A percentile compares a stretch with the other conserved stretches of the same genome.
These are phyloP conservation scores for Chaitophorus viminalis DNA, from an alignment of 2,888 invertebrate species.

Conservation along the genomic window DNA sequence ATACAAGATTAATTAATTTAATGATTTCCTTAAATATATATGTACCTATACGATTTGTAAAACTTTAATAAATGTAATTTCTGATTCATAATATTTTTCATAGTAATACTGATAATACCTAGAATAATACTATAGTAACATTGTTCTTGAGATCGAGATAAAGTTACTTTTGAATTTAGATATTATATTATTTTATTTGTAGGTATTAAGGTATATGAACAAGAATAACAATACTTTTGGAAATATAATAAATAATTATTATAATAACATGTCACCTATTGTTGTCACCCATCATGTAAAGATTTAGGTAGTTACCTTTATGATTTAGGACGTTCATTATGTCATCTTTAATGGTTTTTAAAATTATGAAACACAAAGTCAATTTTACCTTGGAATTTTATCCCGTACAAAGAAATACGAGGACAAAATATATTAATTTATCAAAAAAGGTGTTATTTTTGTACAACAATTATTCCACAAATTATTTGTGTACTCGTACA, in stretches of 20 bases:
- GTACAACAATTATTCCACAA: background rate
- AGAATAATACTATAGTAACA: background rate
- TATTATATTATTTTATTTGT: background rate
- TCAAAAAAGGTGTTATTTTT: background rate
- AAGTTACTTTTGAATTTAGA: background rate
- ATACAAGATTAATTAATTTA: background rate
- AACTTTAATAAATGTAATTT: background rate
- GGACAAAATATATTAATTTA: slow-evolving; percentile 25
- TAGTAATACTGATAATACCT: background rate
- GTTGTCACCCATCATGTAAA: background rate
- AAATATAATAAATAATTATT: background rate
- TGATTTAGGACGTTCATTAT: background rate
- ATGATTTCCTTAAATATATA: background rate
- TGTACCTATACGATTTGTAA: background rate
- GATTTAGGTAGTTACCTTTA: background rate
- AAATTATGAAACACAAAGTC: background rate
- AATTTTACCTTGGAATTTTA: slow-evolving; percentile 26
- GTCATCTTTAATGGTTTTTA: slow-evolving; percentile 18
- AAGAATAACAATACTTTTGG: background rate
- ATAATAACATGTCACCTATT: background rate
- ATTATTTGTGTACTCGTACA: too few species aligned
- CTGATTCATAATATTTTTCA: background rate
- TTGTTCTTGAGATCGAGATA: background rate
- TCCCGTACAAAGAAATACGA: slow-evolving; percentile 6
- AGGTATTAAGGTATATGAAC: background rate